A percentile compares a stretch with the other conserved stretches of the same genome.
Conservation (phyloP, 2,113 vertebrate species). For the Hydrolagus affinis region DNA sequence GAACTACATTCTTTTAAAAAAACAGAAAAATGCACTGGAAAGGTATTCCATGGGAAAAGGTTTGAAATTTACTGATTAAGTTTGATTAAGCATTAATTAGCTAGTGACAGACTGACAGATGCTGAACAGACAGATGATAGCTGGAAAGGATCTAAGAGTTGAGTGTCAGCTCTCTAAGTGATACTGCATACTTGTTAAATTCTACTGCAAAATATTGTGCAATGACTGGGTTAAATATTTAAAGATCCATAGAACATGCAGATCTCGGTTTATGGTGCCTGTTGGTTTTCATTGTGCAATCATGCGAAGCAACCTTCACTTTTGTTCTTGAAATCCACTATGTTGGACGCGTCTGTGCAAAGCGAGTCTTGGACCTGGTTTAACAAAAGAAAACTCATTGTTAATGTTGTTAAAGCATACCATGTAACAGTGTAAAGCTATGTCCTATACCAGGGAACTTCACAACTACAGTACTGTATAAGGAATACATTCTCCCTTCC, state of each 20-base stretch:
- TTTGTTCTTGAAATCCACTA: slow-evolving; percentile 41
- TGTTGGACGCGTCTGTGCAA: slow-evolving; percentile 55
- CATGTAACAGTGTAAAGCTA: slow-evolving; percentile 52
- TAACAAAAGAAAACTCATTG: slow-evolving; percentile 27
- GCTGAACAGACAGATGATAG: neutral
- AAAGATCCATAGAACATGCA: slow-evolving; percentile 9
- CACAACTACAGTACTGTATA: slow-evolving; percentile 40
- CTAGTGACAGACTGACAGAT: neutral
- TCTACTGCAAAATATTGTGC: neutral
- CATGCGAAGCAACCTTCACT: slow-evolving; percentile 34
- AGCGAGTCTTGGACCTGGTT: slow-evolving; percentile 60
- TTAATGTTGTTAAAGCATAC: neutral
- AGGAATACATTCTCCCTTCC: no score
- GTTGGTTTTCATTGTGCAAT: slow-evolving; percentile 8
- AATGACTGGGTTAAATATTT: slow-evolving; percentile 1
- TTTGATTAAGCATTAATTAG: neutral
- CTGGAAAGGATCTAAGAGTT: neutral
- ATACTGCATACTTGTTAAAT: neutral
- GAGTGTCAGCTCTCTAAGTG: neutral
- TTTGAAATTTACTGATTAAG: neutral
- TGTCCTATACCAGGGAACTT: slow-evolving; percentile 60
- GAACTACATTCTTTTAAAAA: slow-evolving; percentile 1
- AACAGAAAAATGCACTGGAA: neutral
- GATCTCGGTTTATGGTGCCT: neutral
- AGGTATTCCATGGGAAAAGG: neutral